Evolutionary conservation across 2,888 invertebrate species (phyloP).

Genomic region (Willowsia nigromaculata): DNA sequence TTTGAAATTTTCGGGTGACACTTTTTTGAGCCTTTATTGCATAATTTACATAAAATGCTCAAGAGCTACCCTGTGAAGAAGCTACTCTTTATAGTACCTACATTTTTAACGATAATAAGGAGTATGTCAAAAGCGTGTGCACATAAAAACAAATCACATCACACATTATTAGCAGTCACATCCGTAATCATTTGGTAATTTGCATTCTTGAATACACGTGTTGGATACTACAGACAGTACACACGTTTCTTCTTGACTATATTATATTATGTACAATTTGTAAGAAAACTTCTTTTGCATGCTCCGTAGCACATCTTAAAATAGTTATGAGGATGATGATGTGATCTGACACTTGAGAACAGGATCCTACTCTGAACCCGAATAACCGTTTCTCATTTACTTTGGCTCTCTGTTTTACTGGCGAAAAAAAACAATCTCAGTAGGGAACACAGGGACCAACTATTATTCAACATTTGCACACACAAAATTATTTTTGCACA

Average conservation of each 20-base stretch:
- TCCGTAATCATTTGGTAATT: conserved; percentile 1
- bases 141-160: conserved; percentile 25
- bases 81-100: not conserved
- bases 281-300: not conserved
- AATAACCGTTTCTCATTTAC: not conserved
- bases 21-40: conserved; percentile 25
- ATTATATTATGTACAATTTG: not conserved
- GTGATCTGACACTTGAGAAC: conserved; percentile 19
- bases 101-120: not conserved
- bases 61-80: not conserved
- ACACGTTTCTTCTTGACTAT: not conserved
- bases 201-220: not conserved
- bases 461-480: not conserved
- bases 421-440: not conserved
- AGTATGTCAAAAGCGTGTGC: not conserved
- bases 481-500: conserved; percentile 44
- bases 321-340: conserved; percentile 5
- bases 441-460: not conserved
- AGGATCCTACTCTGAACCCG: not conserved
- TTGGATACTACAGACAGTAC: no score
- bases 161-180: not conserved
- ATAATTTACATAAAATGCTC: conserved; percentile 5
- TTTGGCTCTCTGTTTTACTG: not conserved
- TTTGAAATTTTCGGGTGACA: not conserved
- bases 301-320: not conserved